A percentile compares a stretch with the other conserved stretches of the same genome.
Evolutionary conservation across 2,797 vertebrate species (phyloP).

Genomic region (Sebastolobus altivelis): DNA sequence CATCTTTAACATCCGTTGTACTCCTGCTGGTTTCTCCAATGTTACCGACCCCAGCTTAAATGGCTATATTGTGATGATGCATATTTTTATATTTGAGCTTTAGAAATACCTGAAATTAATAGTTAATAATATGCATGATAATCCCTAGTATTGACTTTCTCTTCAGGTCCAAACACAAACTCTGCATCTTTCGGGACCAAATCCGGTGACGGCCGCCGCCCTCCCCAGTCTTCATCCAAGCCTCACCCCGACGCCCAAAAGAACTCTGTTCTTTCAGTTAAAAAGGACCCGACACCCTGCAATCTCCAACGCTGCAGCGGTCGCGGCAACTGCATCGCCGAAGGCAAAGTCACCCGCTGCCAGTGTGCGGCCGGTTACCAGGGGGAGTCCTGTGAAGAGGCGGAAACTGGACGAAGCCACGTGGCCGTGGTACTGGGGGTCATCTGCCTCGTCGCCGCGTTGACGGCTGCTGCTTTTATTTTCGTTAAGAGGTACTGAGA

Average conservation of each 20-base stretch:
- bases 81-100: no score
- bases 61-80: background rate
- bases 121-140: background rate
- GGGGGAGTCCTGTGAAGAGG: slow-evolving; percentile 87
- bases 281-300: slow-evolving; percentile 60
- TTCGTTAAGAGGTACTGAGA: slow-evolving; percentile 77
- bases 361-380: slow-evolving; percentile 84
- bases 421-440: slow-evolving; percentile 77
- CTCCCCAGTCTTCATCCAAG: background rate
- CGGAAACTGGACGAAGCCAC: slow-evolving; percentile 22
- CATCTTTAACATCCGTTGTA: no score
- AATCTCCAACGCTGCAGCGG: slow-evolving; percentile 79
- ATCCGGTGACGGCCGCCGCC: background rate
- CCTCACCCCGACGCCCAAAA: background rate
- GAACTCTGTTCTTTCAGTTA: slow-evolving; percentile 6
- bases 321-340: slow-evolving; percentile 83
- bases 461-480: slow-evolving; percentile 68
- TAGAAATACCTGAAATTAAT: background rate
- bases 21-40: no score
- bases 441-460: slow-evolving; percentile 63
- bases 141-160: background rate
- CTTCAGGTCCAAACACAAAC: slow-evolving; percentile 60
- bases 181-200: background rate
- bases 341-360: slow-evolving; percentile 78
- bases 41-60: no score